Base-by-base conservation (phyloP, 2,113 vertebrate genomes). In the Deroptyus accipitrinus region DNA sequence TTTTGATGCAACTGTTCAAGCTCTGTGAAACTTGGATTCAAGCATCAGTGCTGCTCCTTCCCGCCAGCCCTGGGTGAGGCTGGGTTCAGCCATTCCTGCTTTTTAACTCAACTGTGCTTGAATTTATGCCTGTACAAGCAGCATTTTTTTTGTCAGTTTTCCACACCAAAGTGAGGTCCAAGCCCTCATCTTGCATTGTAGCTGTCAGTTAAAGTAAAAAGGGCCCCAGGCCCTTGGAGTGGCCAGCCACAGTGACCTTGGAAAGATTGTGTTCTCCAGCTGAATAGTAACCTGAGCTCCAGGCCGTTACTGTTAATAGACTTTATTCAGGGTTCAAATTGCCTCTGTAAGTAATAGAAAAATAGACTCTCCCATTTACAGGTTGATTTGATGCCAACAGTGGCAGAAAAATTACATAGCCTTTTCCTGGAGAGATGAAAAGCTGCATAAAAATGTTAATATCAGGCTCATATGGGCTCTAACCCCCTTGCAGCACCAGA, bases 321-420 rank as follows among this genome's bases (percentile, higher is more conserved):
- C 31, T 96, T 96, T 95, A 96, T 95, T 95, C 30, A 52, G 76
- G 69, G 79, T 62, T 91, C 83, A 76, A 66, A 41, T n/a, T 74
- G 42, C 18, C 16, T 54, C 81, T 77, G 62, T 57, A 87, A 90
- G 17, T 55, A 64, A 86, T 88, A 95, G 88, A 95, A 96, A 97
- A 97, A 97, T 96, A 96, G 77, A 90, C 78, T 91, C 63, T 92
- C 64, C 63, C 9, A 3, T 27, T 83, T 80, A 77, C 73, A 94
- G 67, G 25, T 30, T 75, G 51, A 92, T 88, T 46, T 13, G 79
- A 52, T 9, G 61, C 78, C 61, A 86, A 7, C 49, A 25, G 31
- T 3, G 17, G 94, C 85, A 81, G 52, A 73, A 39, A 74, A 88
- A 19, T 31, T 15, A 62, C n/a, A 64, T 4, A 27, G 14, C n/a